A percentile compares a stretch with the other conserved stretches of the same genome.
These are phyloP conservation scores for Nasonia oneida DNA, from an alignment of 2,888 invertebrate species.

Conservation along the genomic window DNA sequence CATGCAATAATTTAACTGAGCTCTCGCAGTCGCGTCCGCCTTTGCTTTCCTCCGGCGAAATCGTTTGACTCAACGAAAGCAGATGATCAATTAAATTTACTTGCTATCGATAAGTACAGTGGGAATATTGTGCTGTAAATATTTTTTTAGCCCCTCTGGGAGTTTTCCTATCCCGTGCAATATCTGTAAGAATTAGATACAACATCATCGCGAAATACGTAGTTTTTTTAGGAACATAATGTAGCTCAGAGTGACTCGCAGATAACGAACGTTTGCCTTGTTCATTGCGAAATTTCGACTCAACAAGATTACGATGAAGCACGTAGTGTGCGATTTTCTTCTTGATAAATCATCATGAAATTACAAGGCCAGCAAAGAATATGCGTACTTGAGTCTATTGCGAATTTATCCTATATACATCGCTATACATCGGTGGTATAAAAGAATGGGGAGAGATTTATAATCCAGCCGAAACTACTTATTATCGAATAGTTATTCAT, in stretches of 20 bases:
- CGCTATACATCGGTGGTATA: not conserved
- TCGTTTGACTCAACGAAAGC: not conserved
- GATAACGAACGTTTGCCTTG: conserved; percentile 25
- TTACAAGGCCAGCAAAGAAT: not conserved
- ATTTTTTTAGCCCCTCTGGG: too few relatives aligned
- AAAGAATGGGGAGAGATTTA: conserved; percentile 24
- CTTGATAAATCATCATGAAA: conserved; percentile 34
- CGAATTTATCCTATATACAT: conserved; percentile 19
- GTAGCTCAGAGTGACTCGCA: not conserved
- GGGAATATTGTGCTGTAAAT: too few relatives aligned
- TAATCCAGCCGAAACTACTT: conserved; percentile 32
- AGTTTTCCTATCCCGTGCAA: too few relatives aligned
- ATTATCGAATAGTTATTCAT: conserved; percentile 45
- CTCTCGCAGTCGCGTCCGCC: not conserved
- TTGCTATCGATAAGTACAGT: not conserved
- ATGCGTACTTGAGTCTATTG: not conserved
- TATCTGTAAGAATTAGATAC: too few relatives aligned
- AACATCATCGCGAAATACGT: too few relatives aligned
- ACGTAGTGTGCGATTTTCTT: not conserved
- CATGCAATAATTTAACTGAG: not conserved
- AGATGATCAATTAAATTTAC: not conserved
- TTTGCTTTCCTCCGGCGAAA: not conserved
- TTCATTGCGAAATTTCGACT: conserved; percentile 10
- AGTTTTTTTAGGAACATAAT: not conserved
- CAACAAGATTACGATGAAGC: not conserved